A percentile compares a stretch with the other conserved stretches of the same genome.
phyloP scores from a whole-genome alignment of 2,888 invertebrate species.

The Aelia acuminata region DNA sequence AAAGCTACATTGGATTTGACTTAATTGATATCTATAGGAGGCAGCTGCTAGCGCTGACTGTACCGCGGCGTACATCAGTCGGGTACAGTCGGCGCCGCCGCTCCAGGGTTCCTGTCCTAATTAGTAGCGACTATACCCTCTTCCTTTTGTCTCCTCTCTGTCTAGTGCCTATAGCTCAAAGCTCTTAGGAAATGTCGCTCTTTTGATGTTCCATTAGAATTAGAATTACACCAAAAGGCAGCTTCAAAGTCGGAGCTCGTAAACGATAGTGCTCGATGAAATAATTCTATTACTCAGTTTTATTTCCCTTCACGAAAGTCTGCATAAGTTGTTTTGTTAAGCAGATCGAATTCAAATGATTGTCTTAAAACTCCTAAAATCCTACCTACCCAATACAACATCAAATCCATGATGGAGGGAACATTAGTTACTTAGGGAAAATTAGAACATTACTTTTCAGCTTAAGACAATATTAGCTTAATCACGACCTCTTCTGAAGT shows the following conservation, averaged over 20 bases:
- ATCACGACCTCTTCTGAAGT: too few relatives aligned
- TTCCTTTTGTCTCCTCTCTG: slow-evolving; percentile 44
- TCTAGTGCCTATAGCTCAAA: slow-evolving; percentile 17
- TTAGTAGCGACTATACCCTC: slow-evolving; percentile 34
- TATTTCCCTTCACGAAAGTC: neutral
- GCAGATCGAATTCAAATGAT: neutral
- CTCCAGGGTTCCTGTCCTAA: slow-evolving; percentile 3
- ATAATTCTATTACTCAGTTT: neutral
- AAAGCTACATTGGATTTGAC: slow-evolving; percentile 20
- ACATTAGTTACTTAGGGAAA: too few relatives aligned
- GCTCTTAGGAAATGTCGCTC: neutral
- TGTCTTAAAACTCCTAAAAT: neutral
- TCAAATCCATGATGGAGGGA: too few relatives aligned
- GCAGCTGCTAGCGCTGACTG: slow-evolving; percentile 39
- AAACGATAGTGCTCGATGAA: neutral
- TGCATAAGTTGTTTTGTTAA: neutral
- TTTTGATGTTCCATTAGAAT: slow-evolving; percentile 28
- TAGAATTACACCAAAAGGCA: neutral
- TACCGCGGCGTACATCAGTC: slow-evolving; percentile 53
- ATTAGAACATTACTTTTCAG: too few relatives aligned
- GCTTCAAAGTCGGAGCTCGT: neutral
- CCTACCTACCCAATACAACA: too few relatives aligned
- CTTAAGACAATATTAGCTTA: too few relatives aligned
- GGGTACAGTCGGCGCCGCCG: slow-evolving; percentile 8
- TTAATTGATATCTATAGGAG: slow-evolving; percentile 52